Conservation (phyloP, 2,113 vertebrate species). For the Nothoprocta perdicaria region DNA sequence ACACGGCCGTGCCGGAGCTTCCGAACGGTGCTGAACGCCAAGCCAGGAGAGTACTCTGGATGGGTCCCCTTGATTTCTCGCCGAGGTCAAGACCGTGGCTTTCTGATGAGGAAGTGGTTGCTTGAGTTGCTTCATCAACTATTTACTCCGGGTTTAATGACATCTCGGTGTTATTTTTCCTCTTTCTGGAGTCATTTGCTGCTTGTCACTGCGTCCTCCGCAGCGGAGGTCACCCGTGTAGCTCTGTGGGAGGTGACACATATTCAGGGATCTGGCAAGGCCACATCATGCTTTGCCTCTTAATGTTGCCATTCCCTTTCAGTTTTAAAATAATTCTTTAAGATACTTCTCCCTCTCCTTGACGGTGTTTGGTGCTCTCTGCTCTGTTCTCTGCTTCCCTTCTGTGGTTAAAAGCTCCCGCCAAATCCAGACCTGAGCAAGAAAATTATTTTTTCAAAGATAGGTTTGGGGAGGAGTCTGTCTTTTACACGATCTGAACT, state of each 20-base stretch:
- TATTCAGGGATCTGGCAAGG: neutral
- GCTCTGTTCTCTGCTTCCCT: neutral
- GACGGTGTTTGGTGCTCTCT: neutral
- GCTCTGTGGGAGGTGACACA: neutral
- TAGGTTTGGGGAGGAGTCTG: neutral
- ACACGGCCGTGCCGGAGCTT: neutral
- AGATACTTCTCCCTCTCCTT: neutral
- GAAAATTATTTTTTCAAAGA: neutral
- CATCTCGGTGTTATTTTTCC: conserved; percentile 3
- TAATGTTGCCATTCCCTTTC: neutral
- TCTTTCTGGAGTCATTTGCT: neutral
- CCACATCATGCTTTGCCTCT: neutral
- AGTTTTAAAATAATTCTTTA: neutral
- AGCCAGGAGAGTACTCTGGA: conserved; percentile 3
- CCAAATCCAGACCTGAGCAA: neutral
- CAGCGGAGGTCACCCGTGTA: neutral
- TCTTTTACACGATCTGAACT: neutral
- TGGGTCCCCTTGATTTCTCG: conserved; percentile 22
- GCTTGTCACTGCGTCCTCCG: conserved; percentile 11
- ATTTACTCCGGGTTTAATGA: conserved; percentile 37
- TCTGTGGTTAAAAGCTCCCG: neutral
- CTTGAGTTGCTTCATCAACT: conserved; percentile 23
- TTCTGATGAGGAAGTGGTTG: conserved; percentile 16
- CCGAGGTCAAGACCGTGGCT: conserved; percentile 16
- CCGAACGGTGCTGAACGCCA: conserved; percentile 9